phyloP scores from a whole-genome alignment of 2,888 invertebrate species.

The Tyria jacobaeae region DNA sequence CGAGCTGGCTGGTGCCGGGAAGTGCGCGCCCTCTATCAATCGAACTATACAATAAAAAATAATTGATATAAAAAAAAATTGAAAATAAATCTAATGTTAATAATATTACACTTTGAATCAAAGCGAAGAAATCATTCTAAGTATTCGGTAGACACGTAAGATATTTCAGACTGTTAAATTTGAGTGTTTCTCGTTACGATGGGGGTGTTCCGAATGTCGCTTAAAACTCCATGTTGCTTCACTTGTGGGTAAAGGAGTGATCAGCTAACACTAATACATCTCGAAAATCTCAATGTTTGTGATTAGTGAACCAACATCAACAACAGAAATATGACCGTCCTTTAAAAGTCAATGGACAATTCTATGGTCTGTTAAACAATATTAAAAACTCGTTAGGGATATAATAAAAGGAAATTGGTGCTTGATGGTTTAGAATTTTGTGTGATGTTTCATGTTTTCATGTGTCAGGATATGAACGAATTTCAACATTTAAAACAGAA shows the following conservation, averaged over 20 bases:
- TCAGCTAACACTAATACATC: slow-evolving; percentile 38
- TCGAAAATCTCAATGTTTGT: slow-evolving; percentile 19
- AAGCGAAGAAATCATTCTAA: too few species aligned
- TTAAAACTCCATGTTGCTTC: slow-evolving; percentile 62
- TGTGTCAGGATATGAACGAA: background rate
- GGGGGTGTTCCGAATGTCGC: slow-evolving; percentile 50
- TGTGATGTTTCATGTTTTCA: background rate
- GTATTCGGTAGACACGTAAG: too few species aligned
- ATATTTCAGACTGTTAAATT: too few species aligned
- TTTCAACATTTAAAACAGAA: background rate
- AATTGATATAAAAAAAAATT: too few species aligned
- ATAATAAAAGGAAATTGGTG: background rate
- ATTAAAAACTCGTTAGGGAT: slow-evolving; percentile 15
- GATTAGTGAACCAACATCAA: slow-evolving; percentile 22
- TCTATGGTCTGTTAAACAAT: slow-evolving; percentile 1
- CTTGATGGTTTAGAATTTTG: background rate
- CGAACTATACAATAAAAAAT: too few species aligned
- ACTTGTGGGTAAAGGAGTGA: slow-evolving; percentile 54
- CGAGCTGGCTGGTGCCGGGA: too few species aligned
- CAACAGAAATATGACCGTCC: slow-evolving; percentile 11
- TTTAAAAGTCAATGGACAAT: slow-evolving; percentile 6
- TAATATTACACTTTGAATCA: too few species aligned
- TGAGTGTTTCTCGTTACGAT: slow-evolving; percentile 58
- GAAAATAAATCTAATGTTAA: too few species aligned
- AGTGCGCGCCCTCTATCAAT: too few species aligned